Conservation (phyloP, 2,888 invertebrate genomes). For the Lamellibrachia columna region DNA sequence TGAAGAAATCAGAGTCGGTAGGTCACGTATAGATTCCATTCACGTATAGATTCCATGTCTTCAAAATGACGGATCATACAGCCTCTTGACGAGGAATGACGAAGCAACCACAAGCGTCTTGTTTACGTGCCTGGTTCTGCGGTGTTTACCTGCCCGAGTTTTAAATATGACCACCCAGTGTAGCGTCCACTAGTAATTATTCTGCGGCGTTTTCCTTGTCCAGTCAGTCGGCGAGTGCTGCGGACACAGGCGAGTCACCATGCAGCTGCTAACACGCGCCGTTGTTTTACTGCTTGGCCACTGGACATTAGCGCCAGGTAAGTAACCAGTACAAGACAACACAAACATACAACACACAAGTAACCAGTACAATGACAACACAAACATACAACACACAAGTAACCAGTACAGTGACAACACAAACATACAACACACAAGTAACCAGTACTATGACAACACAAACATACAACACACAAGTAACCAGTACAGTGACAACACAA, state of each 20-base stretch:
- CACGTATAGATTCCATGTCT: background rate
- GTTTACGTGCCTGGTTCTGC: background rate
- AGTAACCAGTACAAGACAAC: background rate
- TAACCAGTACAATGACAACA: no score
- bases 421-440: no score
- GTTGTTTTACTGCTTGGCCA: background rate
- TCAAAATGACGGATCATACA: background rate
- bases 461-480: no score
- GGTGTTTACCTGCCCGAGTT: background rate
- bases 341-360: no score
- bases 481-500: no score
- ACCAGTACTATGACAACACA: no score
- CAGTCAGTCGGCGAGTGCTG: background rate
- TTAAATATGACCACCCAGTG: background rate
- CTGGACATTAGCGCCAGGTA: background rate
- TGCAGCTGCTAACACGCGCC: background rate
- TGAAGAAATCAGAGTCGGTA: background rate
- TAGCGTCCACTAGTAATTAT: background rate
- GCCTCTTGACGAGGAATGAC: background rate
- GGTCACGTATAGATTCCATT: background rate
- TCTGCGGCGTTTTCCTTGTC: background rate
- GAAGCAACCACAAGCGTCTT: background rate
- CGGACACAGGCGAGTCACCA: background rate
- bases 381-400: no score
- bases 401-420: no score